Conservation (phyloP, 1,140 invertebrate species). For the Diuraphis noxia region DNA sequence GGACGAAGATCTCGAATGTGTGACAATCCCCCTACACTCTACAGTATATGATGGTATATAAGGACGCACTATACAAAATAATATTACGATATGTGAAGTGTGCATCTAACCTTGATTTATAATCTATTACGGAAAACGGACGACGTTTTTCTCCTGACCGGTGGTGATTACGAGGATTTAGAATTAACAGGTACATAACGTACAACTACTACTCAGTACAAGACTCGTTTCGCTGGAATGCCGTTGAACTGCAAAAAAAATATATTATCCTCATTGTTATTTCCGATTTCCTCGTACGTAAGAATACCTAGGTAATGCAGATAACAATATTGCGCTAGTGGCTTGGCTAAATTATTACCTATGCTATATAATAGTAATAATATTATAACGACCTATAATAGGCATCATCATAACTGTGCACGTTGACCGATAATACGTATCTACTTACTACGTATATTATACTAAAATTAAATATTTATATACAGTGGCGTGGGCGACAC, state of each 20-base stretch:
- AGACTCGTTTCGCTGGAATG: background rate
- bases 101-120: background rate
- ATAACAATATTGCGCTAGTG: background rate
- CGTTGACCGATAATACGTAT: background rate
- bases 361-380: background rate
- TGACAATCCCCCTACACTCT: no score
- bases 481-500: no score
- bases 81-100: background rate
- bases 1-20: no score
- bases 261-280: background rate
- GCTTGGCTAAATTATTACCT: no score
- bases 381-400: background rate
- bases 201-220: background rate
- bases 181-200: background rate
- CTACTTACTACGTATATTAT: background rate
- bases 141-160: background rate
- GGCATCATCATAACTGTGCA: background rate
- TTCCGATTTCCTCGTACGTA: background rate
- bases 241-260: background rate
- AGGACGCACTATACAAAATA: background rate
- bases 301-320: background rate
- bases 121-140: background rate
- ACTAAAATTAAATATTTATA: background rate
- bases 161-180: background rate
- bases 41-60: background rate